These are phyloP conservation scores for Caenorhabditis remanei DNA, from an alignment of 1,140 invertebrate species.

Conservation along the genomic window DNA sequence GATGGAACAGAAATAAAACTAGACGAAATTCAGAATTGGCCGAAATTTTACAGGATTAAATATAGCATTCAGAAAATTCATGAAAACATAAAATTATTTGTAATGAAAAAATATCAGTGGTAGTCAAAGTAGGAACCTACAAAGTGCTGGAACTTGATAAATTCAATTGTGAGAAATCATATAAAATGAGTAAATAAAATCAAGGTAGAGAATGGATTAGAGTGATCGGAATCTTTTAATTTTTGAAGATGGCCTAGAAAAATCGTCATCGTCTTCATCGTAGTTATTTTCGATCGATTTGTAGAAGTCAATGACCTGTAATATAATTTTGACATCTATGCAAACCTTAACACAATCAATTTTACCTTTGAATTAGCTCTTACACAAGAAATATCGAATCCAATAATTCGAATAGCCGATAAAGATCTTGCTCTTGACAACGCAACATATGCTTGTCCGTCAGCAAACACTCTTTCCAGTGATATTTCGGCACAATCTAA, in stretches of 20 bases:
- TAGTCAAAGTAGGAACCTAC: no score
- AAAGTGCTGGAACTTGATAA: no score
- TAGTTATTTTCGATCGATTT: constrained; percentile 21
- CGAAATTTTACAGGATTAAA: no score
- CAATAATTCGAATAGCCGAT: constrained; percentile 86
- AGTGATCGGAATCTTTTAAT: constrained; percentile 12
- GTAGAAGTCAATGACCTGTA: constrained; percentile 41
- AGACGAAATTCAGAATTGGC: no score
- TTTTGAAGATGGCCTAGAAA: neutral
- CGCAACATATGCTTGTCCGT: constrained; percentile 95
- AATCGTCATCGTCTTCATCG: constrained; percentile 14
- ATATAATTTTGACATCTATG: neutral
- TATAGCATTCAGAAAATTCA: no score
- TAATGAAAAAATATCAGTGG: no score
- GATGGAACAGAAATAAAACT: no score
- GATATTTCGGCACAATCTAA: constrained; percentile 95
- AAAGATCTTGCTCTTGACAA: constrained; percentile 90
- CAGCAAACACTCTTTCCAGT: constrained; percentile 89
- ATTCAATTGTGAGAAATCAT: no score
- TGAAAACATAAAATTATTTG: no score
- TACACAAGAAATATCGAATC: constrained; percentile 88
- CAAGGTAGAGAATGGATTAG: neutral
- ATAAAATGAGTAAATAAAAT: neutral
- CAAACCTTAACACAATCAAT: neutral
- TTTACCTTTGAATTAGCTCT: constrained; percentile 88